A percentile compares a stretch with the other conserved stretches of the same genome.
Evolutionary conservation across 2,888 invertebrate genomes (phyloP).

Genomic region (Zelleria hepariella): DNA sequence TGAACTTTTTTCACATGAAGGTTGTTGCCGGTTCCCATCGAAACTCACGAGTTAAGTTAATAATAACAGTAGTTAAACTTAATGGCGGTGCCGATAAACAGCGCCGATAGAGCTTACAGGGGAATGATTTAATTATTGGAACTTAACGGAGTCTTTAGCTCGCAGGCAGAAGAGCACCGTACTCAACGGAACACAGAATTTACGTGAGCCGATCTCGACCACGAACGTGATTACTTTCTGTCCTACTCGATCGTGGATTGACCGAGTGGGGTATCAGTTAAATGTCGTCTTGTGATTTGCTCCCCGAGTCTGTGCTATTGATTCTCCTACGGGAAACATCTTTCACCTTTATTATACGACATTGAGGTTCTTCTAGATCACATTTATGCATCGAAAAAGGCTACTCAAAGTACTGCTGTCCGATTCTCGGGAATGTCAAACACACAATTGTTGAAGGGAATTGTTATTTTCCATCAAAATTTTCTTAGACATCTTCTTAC

Average conservation of each 20-base stretch:
- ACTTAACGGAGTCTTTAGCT: slow-evolving; percentile 25
- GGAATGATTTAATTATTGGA: slow-evolving; percentile 41
- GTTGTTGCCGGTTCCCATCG: neutral
- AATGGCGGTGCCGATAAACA: slow-evolving; percentile 29
- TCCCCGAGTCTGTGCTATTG: neutral
- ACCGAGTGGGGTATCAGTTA: neutral
- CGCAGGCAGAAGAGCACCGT: slow-evolving; percentile 13
- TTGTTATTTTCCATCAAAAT: too few relatives aligned
- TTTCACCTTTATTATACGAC: neutral
- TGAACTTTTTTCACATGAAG: neutral
- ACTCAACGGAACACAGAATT: slow-evolving; percentile 12
- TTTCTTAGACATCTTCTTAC: too few relatives aligned
- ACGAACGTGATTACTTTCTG: neutral
- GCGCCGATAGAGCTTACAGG: slow-evolving; percentile 23
- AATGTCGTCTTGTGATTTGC: neutral
- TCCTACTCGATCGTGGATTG: neutral
- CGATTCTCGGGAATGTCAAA: too few relatives aligned
- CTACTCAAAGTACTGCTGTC: too few relatives aligned
- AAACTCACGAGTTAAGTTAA: slow-evolving; percentile 28
- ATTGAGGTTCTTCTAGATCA: neutral
- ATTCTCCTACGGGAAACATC: neutral
- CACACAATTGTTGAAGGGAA: too few relatives aligned
- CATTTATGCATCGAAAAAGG: too few relatives aligned
- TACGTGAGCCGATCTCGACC: slow-evolving; percentile 7
- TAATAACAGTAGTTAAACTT: slow-evolving; percentile 35